Evolutionary conservation across 2,113 vertebrate genomes (phyloP).

Genomic region (Lampris incognitus): DNA sequence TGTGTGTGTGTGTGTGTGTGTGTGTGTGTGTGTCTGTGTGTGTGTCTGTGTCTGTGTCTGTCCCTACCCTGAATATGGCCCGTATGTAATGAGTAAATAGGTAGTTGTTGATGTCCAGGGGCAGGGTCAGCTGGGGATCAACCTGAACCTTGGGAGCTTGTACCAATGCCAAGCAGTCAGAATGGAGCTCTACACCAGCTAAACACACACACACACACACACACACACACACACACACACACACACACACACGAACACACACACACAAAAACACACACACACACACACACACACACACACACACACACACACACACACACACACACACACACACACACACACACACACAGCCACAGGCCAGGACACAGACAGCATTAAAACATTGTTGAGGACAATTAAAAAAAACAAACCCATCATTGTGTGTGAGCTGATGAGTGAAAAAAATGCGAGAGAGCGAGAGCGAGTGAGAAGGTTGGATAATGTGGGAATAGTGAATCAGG

Average conservation of each 20-base stretch:
- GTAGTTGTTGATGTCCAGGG: constrained; percentile 96
- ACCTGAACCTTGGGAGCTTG: constrained; percentile 87
- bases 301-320: constrained; percentile 44
- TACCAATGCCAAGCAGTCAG: constrained; percentile 83
- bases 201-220: constrained; percentile 43
- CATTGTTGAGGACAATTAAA: too few species aligned
- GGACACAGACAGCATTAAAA: neutral
- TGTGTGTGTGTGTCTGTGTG: neutral
- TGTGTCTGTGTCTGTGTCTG: constrained; percentile 3
- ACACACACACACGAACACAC: constrained; percentile 11
- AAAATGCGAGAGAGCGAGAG: too few species aligned
- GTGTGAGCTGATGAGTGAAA: too few species aligned
- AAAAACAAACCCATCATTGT: too few species aligned
- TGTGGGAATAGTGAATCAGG: too few species aligned
- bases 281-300: constrained; percentile 26
- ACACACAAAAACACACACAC: constrained; percentile 34
- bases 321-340: constrained; percentile 47
- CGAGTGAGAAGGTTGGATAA: too few species aligned
- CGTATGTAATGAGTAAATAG: constrained; percentile 93
- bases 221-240: constrained; percentile 9
- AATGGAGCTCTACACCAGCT: constrained; percentile 77
- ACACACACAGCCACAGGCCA: too few species aligned
- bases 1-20: constrained; percentile 1
- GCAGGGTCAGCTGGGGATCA: constrained; percentile 88
- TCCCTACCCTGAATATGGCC: constrained; percentile 90